Conservation (phyloP, 2,888 invertebrate genomes). For the Buathra laborator region DNA sequence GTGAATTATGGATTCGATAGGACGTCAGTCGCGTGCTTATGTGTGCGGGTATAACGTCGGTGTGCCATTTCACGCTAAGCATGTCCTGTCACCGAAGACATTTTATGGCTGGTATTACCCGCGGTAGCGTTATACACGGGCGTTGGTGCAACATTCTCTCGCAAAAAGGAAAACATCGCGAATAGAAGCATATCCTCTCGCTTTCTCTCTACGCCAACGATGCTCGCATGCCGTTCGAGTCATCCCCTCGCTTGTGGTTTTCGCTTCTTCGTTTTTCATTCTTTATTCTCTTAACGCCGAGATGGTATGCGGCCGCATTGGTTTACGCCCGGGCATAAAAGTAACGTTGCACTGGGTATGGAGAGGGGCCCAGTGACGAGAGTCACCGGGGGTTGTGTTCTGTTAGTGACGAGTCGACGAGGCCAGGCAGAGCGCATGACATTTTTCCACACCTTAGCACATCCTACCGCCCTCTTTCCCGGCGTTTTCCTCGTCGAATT, state of each 20-base stretch:
- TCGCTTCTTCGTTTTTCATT: constrained; percentile 39
- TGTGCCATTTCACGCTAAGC: constrained; percentile 74
- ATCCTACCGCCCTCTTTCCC: not conserved
- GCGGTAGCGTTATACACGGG: constrained; percentile 68
- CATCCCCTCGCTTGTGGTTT: constrained; percentile 70
- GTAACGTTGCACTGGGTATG: constrained; percentile 71
- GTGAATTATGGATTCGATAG: constrained; percentile 75
- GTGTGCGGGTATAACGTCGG: constrained; percentile 17
- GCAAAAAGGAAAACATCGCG: constrained; percentile 42
- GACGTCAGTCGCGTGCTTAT: constrained; percentile 38
- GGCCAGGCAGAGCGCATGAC: constrained; percentile 13
- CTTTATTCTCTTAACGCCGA: constrained; percentile 50
- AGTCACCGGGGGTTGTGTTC: constrained; percentile 56
- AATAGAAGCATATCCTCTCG: constrained; percentile 19
- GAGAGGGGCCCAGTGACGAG: constrained; percentile 62
- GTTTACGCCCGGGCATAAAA: constrained; percentile 81
- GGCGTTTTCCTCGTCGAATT: constrained; percentile 71
- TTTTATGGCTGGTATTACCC: constrained; percentile 78
- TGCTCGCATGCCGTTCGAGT: constrained; percentile 6
- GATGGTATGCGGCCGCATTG: constrained; percentile 73
- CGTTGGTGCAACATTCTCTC: constrained; percentile 14
- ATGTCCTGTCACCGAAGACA: constrained; percentile 80
- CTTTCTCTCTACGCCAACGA: not conserved
- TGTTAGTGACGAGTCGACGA: constrained; percentile 31
- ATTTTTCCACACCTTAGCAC: constrained; percentile 60